These are phyloP conservation scores for Troides helena DNA, from an alignment of 2,888 invertebrate species.

Conservation along the genomic window DNA sequence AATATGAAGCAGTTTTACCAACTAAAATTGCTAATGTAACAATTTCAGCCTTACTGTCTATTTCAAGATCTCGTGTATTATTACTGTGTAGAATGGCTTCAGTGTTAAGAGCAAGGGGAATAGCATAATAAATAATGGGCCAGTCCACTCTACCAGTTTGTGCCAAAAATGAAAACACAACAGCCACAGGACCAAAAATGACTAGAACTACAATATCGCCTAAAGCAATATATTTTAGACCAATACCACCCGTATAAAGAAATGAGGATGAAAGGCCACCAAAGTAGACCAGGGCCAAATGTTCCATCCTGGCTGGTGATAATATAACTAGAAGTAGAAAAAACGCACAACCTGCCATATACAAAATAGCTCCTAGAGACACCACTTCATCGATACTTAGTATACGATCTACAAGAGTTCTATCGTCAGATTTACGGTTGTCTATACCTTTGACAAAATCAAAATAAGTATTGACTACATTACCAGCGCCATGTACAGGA, in stretches of 20 bases:
- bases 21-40: conserved; percentile 97
- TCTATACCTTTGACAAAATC: conserved; percentile 97
- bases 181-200: conserved; percentile 96
- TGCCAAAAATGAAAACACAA: conserved; percentile 94
- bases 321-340: conserved; percentile 87
- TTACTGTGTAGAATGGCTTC: conserved; percentile 98
- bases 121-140: conserved; percentile 95
- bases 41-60: conserved; percentile 93
- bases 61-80: conserved; percentile 94
- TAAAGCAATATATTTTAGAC: conserved; percentile 96
- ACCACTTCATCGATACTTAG: conserved; percentile 87
- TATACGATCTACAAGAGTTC: conserved; percentile 96
- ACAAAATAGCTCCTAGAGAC: conserved; percentile 92
- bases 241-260: conserved; percentile 97
- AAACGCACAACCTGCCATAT: conserved; percentile 91
- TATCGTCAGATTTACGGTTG: conserved; percentile 94
- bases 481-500: conserved; percentile 97
- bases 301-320: conserved; percentile 96
- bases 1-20: conserved; percentile 94
- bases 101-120: conserved; percentile 95
- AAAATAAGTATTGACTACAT: conserved; percentile 97
- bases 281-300: conserved; percentile 95
- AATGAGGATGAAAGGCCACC: conserved; percentile 97
- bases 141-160: conserved; percentile 95
- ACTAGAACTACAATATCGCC: conserved; percentile 95